Percentiles rank a stretch among this genome's conserved stretches.
These are phyloP conservation scores for Drepana falcataria DNA, from an alignment of 2,888 invertebrate genomes.

Conservation along the genomic window DNA sequence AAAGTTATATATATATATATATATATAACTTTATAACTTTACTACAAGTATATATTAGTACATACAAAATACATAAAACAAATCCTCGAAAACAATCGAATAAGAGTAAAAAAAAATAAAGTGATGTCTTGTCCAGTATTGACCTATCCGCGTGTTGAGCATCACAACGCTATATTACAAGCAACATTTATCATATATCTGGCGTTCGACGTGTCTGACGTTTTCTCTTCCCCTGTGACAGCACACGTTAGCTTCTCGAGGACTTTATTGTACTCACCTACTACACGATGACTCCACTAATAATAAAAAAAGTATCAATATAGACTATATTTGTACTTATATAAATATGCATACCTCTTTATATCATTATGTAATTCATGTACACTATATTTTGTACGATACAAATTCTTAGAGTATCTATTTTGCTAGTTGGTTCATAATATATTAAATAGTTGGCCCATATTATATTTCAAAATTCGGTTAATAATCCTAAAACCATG, in stretches of 20 bases:
- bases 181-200: constrained; percentile 75
- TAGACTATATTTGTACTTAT: not conserved
- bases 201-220: constrained; percentile 63
- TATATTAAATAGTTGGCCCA: too few species aligned
- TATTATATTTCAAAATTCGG: too few species aligned
- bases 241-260: constrained; percentile 48
- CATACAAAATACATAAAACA: too few species aligned
- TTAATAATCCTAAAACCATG: too few species aligned
- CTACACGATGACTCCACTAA: constrained; percentile 6
- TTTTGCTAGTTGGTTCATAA: too few species aligned
- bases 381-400: too few species aligned
- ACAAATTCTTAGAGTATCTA: too few species aligned
- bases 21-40: too few species aligned
- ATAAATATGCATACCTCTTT: not conserved
- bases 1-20: too few species aligned
- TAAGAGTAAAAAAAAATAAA: not conserved
- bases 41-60: too few species aligned
- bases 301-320: not conserved
- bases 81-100: too few species aligned
- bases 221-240: constrained; percentile 70
- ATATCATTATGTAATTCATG: too few species aligned
- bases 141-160: constrained; percentile 23
- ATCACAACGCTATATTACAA: constrained; percentile 31
- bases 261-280: constrained; percentile 53
- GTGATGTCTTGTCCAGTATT: constrained; percentile 27